Evolutionary conservation across 2,113 vertebrate species (phyloP).

Genomic region (Felis chaus): DNA sequence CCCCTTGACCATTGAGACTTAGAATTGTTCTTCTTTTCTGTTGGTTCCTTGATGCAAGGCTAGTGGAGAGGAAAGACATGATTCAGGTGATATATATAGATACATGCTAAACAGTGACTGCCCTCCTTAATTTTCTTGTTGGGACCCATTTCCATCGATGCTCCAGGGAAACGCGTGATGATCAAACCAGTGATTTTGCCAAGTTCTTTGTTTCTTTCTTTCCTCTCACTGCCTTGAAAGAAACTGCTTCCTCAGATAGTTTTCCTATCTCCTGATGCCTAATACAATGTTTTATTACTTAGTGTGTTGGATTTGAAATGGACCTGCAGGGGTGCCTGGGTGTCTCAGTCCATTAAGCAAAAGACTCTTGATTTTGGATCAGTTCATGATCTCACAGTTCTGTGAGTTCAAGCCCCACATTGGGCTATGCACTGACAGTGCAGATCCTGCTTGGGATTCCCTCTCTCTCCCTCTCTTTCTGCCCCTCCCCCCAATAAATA

Average conservation of each 20-base stretch:
- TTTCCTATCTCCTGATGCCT: not conserved
- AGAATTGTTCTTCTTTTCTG: not conserved
- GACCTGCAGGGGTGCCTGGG: fast-evolving
- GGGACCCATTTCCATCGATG: not conserved
- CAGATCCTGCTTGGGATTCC: not conserved
- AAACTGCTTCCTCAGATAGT: not conserved
- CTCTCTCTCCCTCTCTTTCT: not conserved
- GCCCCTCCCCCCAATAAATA: not conserved
- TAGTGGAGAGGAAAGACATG: not conserved
- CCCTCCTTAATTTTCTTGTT: not conserved
- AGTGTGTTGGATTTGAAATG: not conserved
- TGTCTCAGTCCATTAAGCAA: not conserved
- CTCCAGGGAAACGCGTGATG: not conserved
- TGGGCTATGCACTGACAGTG: too few relatives aligned
- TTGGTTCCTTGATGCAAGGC: not conserved
- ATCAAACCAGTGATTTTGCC: not conserved
- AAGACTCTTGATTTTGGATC: not conserved
- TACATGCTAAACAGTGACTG: not conserved
- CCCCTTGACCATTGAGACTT: not conserved
- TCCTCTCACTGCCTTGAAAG: not conserved
- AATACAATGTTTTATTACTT: not conserved
- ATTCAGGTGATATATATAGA: not conserved
- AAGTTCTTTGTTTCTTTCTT: not conserved
- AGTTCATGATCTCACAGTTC: not conserved
- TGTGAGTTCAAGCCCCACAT: not conserved